Base-by-base conservation (phyloP, 2,888 invertebrate species). In the Gerosis bhagava region DNA sequence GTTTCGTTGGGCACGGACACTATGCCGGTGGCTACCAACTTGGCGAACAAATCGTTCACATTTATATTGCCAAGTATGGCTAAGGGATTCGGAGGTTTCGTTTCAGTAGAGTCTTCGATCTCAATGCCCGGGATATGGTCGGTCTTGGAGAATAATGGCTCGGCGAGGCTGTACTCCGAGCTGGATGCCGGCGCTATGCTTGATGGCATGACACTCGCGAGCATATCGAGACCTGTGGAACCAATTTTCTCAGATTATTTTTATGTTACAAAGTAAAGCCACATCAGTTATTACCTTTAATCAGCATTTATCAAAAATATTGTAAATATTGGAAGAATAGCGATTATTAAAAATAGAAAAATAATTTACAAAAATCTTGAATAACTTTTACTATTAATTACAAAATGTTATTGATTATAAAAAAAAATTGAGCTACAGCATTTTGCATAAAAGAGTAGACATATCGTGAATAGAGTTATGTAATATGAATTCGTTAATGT, bases 11-110 rank as follows among this genome's bases (percentile, higher is more conserved):
- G 29, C 50, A 60, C 57, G 17, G 73, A 69, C 1, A 86, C 83
- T 1, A 83, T 81, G 7, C 87, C 98, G 1, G 95, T 94, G 0
- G 95, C 95, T 1, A 97, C 93, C 5, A 98, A 81, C 74, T 96
- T 96, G 52, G 95, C 94, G 70, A 97, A 95, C 17, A 98, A 82
- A 57, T 96, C 96, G 51, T 92, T 94, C 15, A 98, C 94, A 65
- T 97, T 95, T 2, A 93, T 73, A 45, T 80, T 77, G 13, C 78
- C 72, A 0, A 89, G 67, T 7, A 70, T 53, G 8, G 81, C 70
- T 5, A 75, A 37, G 0, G 56, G 17, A 73, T 59, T 12, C 78
- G 76, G 10, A 0, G 80, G 77, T 24, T 78, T 77, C 40, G 82
- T 81, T 0, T 78, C 77, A 0, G 5, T 26, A 0, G 62, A 43